Evolutionary conservation across 2,888 invertebrate genomes (phyloP).

Genomic region (Perdita meconis): DNA sequence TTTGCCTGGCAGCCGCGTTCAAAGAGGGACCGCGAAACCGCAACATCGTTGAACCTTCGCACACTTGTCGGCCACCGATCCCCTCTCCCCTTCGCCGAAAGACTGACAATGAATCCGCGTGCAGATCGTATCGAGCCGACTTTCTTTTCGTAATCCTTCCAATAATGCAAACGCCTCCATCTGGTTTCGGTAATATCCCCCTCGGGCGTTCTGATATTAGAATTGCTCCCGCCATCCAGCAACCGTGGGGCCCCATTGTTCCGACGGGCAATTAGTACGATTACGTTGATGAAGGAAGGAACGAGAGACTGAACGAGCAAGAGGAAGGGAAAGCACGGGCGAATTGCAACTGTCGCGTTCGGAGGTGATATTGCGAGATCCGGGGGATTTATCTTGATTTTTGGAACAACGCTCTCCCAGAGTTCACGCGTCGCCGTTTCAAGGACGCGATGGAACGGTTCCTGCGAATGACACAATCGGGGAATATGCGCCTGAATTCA

Average conservation of each 20-base stretch:
- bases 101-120: conserved; percentile 59
- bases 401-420: conserved; percentile 31
- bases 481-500: conserved; percentile 5
- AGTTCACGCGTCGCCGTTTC: conserved; percentile 25
- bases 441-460: conserved; percentile 41
- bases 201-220: conserved; percentile 46
- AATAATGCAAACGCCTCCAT: conserved; percentile 52
- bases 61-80: conserved; percentile 38
- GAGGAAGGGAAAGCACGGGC: background rate
- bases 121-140: conserved; percentile 46
- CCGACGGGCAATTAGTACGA: conserved; percentile 50
- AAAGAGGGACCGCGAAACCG: conserved; percentile 33
- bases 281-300: conserved; percentile 44
- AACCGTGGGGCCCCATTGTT: conserved; percentile 41
- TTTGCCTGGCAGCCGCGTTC: background rate
- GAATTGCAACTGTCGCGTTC: conserved; percentile 34
- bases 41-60: conserved; percentile 38
- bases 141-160: conserved; percentile 59
- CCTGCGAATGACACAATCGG: conserved; percentile 9
- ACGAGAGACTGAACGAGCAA: background rate
- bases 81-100: conserved; percentile 38
- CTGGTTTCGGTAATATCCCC: conserved; percentile 53
- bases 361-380: conserved; percentile 31
- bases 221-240: conserved; percentile 32
- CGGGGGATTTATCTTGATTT: conserved; percentile 39